Conservation (phyloP, 2,113 vertebrate species). For the Anseranas semipalmata region DNA sequence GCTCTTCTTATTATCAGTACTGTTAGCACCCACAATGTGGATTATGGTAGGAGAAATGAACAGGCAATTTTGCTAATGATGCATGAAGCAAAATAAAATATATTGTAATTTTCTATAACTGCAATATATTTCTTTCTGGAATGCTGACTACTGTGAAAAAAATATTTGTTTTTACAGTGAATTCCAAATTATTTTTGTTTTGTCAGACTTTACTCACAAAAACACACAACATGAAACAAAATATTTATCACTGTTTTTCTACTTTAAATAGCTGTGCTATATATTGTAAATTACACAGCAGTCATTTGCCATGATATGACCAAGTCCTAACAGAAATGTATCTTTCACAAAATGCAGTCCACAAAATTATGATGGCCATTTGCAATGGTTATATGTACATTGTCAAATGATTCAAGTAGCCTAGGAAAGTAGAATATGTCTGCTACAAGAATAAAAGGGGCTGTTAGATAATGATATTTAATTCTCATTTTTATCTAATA, state of each 20-base stretch:
- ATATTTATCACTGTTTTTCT: not conserved
- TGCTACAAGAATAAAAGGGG: not conserved
- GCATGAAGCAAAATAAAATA: conserved; percentile 9
- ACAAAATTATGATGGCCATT: not conserved
- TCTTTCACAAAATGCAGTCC: not conserved
- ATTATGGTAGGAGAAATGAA: not conserved
- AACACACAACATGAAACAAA: not conserved
- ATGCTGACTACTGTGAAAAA: not conserved
- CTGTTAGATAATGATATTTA: not conserved
- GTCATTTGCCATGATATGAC: not conserved
- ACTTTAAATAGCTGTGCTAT: not conserved
- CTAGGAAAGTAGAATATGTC: not conserved
- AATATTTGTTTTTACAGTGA: not conserved
- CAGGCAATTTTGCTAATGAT: not conserved
- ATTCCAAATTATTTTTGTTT: not conserved
- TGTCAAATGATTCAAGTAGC: not conserved
- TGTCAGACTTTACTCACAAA: not conserved
- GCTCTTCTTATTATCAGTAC: not conserved
- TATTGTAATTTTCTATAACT: not conserved
- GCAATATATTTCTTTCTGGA: not conserved
- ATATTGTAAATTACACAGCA: not conserved
- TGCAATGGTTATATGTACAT: not conserved
- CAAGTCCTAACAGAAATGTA: not conserved
- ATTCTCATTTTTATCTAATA: not conserved
- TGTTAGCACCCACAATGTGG: not conserved